Conservation (phyloP, 1,140 invertebrate genomes). For the Marisa cornuarietis region DNA sequence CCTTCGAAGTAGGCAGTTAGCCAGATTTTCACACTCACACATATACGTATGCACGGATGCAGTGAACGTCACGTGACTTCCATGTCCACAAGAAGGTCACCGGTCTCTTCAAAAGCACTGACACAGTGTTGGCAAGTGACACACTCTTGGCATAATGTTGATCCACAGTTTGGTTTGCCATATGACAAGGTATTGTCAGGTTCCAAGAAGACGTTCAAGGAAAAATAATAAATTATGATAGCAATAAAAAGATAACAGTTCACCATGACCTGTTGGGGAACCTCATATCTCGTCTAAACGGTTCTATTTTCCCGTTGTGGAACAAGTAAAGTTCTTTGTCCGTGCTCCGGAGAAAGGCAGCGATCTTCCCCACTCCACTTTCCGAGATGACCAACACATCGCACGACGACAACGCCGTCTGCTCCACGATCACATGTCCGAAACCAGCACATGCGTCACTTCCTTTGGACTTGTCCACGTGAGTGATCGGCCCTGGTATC, state of each 20-base stretch:
- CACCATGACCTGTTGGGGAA: background rate
- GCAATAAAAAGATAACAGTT: background rate
- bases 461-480: conserved; percentile 27
- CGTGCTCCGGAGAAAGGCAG: conserved; percentile 19
- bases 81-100: background rate
- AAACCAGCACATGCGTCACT: conserved; percentile 21
- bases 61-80: background rate
- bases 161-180: too few species aligned
- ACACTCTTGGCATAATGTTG: too few species aligned
- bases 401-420: conserved; percentile 23
- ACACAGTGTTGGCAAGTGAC: background rate
- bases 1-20: background rate
- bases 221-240: background rate
- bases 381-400: conserved; percentile 30
- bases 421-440: conserved; percentile 28
- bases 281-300: conserved; percentile 7
- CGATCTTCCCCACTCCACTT: conserved; percentile 23
- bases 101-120: background rate
- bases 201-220: background rate
- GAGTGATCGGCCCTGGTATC: conserved; percentile 22
- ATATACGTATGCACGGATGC: background rate
- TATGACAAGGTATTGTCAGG: background rate
- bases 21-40: background rate
- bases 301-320: conserved; percentile 14
- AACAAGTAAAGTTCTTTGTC: conserved; percentile 26